These are phyloP conservation scores for Syngnathus acus DNA, from an alignment of 2,797 vertebrate genomes.

Conservation along the genomic window DNA sequence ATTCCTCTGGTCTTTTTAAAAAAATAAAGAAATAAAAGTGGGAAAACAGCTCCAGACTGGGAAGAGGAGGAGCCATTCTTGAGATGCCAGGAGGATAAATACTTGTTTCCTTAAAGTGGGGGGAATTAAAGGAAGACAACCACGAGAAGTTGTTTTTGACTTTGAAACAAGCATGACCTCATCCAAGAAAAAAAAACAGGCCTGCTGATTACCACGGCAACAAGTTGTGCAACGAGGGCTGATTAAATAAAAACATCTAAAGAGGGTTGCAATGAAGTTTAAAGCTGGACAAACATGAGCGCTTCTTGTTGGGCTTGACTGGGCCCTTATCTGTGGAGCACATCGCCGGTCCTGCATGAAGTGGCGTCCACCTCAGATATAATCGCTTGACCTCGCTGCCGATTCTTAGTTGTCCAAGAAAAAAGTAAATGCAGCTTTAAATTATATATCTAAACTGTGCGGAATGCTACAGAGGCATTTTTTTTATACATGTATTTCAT, in stretches of 20 bases:
- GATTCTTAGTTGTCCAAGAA: not conserved
- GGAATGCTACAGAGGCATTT: not conserved
- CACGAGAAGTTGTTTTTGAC: not conserved
- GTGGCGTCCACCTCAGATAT: not conserved
- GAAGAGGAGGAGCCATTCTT: conserved; percentile 25
- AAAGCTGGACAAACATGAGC: not conserved
- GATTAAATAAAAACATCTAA: not conserved
- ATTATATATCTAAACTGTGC: not conserved
- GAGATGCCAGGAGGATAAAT: conserved; percentile 24
- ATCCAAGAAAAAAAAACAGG: not conserved
- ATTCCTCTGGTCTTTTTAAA: conserved; percentile 27
- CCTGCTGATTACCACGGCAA: not conserved
- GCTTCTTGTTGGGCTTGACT: not conserved
- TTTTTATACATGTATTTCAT: not conserved
- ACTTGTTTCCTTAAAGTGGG: conserved; percentile 5
- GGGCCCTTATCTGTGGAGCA: not conserved
- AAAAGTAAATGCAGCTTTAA: not conserved
- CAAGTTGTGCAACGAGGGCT: not conserved
- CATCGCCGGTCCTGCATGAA: not conserved
- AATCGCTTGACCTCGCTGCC: not conserved
- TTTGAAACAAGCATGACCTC: not conserved
- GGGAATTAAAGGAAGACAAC: not conserved
- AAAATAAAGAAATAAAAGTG: not conserved
- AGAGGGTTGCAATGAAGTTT: not conserved
- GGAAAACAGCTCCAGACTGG: conserved; percentile 25